These are phyloP conservation scores for Coendou prehensilis DNA, from an alignment of 2,797 vertebrate species.

Conservation along the genomic window DNA sequence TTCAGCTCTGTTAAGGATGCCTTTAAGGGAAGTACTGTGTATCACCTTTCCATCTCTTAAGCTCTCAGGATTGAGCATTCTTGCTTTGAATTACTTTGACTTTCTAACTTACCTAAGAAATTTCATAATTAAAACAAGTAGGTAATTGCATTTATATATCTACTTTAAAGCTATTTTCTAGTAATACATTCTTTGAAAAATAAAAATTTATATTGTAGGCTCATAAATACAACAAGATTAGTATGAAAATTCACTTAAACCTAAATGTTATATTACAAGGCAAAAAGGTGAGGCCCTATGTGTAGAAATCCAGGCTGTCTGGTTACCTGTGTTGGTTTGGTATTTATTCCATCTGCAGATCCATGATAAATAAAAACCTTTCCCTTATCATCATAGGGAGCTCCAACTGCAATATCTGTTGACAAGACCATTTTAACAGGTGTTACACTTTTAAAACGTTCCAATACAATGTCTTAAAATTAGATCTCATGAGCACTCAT, in stretches of 20 bases:
- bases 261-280: neutral
- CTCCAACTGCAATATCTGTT: conserved; percentile 97
- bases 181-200: neutral
- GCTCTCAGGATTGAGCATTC: neutral
- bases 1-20: neutral
- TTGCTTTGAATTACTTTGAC: conserved; percentile 3
- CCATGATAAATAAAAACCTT: conserved; percentile 98
- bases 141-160: neutral
- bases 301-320: neutral
- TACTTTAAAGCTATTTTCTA: conserved; percentile 46
- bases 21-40: neutral
- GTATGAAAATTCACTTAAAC: neutral
- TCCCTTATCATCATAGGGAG: conserved; percentile 94
- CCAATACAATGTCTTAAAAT: neutral
- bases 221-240: conserved; percentile 17
- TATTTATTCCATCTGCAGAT: conserved; percentile 93
- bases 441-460: conserved; percentile 65
- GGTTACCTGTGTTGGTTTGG: conserved; percentile 94
- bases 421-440: conserved; percentile 76
- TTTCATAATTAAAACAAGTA: conserved; percentile 56
- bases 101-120: conserved; percentile 53
- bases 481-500: neutral
- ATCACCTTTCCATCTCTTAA: neutral
- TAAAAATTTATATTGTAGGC: conserved; percentile 14
- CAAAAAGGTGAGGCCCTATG: neutral